Evolutionary conservation across 2,888 invertebrate species (phyloP).

Genomic region (Dasysyrphus albostriatus): DNA sequence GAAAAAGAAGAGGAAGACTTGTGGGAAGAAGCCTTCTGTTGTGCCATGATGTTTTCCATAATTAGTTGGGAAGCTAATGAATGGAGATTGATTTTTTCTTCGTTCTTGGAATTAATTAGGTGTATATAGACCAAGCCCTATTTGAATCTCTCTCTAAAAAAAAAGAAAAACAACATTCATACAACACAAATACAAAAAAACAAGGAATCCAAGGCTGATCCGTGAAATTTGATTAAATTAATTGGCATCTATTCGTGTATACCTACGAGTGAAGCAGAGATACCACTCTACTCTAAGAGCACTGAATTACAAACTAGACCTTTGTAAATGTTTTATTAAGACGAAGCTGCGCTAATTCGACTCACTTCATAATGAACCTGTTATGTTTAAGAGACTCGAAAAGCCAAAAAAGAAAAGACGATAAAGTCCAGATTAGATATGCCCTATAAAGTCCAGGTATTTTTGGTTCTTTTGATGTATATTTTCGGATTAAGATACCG

Average conservation of each 20-base stretch:
- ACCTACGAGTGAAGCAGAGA: not conserved
- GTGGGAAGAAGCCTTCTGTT: conserved; percentile 20
- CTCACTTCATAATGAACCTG: conserved; percentile 55
- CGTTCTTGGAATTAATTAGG: conserved; percentile 62
- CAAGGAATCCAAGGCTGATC: conserved; percentile 41
- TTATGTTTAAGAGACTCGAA: conserved; percentile 36
- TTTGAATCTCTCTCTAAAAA: conserved; percentile 6
- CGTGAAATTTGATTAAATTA: conserved; percentile 72
- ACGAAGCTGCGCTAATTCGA: conserved; percentile 45
- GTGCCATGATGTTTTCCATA: conserved; percentile 55
- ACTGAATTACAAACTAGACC: conserved; percentile 38
- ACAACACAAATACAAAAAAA: not conserved
- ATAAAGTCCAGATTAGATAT: conserved; percentile 47
- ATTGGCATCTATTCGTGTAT: conserved; percentile 44
- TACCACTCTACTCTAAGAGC: not conserved
- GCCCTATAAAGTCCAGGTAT: conserved; percentile 37
- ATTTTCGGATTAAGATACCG: not conserved
- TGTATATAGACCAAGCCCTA: conserved; percentile 46
- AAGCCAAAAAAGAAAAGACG: not conserved
- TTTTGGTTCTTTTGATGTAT: conserved; percentile 31
- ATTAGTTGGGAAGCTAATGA: conserved; percentile 68
- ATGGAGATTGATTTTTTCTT: conserved; percentile 70
- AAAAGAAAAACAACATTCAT: conserved; percentile 11
- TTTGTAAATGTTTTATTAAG: conserved; percentile 15
- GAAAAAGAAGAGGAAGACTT: not conserved